Percentiles rank a stretch among this genome's conserved stretches.
Evolutionary conservation across 35 echinoderm and acorn worm genomes (phyloP).

Genomic region (Acanthaster planci): DNA sequence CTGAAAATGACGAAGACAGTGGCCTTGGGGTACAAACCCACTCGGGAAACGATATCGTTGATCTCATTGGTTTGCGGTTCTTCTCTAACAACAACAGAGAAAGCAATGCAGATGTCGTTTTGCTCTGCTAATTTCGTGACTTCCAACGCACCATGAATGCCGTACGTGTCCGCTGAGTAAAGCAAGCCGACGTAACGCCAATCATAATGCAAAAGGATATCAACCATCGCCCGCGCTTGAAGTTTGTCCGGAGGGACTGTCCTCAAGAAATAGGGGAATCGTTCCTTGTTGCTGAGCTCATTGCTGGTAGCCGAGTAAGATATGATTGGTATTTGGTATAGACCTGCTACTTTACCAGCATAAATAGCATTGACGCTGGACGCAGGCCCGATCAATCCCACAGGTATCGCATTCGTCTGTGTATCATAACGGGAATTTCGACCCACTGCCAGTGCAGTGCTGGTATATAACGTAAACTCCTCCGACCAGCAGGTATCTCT

Average conservation of each 20-base stretch:
- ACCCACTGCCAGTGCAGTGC: constrained; percentile 25
- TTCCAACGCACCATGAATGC: constrained; percentile 19
- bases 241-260: constrained; percentile 66
- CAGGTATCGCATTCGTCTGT: background rate
- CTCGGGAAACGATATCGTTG: background rate
- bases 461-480: constrained; percentile 22
- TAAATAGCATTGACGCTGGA: constrained; percentile 58
- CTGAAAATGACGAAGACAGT: constrained; percentile 11
- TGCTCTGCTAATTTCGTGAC: constrained; percentile 12
- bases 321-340: constrained; percentile 51
- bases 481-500: constrained; percentile 65
- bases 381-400: constrained; percentile 66
- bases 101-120: constrained; percentile 36
- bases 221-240: constrained; percentile 51
- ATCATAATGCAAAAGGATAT: constrained; percentile 47
- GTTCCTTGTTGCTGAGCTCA: constrained; percentile 47
- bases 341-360: constrained; percentile 48
- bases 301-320: constrained; percentile 57
- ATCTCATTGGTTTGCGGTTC: background rate
- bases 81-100: background rate
- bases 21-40: background rate
- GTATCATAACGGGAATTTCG: background rate
- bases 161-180: constrained; percentile 67
- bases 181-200: constrained; percentile 60
- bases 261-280: constrained; percentile 64